Base-by-base conservation (phyloP, 1,140 invertebrate species). In the Drosophila ohnishii region DNA sequence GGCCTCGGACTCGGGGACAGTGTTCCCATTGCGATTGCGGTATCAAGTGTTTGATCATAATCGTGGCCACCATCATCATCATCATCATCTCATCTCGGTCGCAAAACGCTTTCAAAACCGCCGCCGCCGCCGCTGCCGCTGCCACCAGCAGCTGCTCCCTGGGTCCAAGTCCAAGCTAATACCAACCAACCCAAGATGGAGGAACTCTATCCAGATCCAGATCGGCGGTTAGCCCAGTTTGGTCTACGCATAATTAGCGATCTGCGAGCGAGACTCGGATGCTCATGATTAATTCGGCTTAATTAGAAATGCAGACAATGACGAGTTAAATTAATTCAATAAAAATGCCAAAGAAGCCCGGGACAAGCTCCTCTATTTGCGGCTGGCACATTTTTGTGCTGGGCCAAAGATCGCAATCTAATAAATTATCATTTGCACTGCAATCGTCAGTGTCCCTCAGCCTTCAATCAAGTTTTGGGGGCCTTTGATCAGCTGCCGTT, bases 391-490 rank as follows among this genome's bases (percentile, higher is more conserved):
- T 78, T 80, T 79, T 69, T 80, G 69, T 58, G 50, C 57, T 64
- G 45, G 35, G 75, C 65, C 67, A 79, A 73, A 82, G 84, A 87
- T 87, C 77, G 65, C 84, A 78, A 87, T 87, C 84, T 87, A 87
- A 87, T 87, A 87, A 87, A 87, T 87, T 87, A 87, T 87, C 84
- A 87, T 88, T 88, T 88, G 84, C 77, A 84, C 84, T 84, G 83
- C 84, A 88, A 84, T 88, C 84, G 77, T 84, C 84, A 88, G 74
- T 74, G 82, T 74, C 71, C 83, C 55, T 75, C 60, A 71, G 72
- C 66, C 80, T 82, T 87, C 82, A 86, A 87, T 86, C 82, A 86
- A 82, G 66, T 82, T 72, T 55, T 82, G 71, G 66, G 75, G 45
- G 79, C 79, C 83, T 86, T 86, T 86, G 83, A 86, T 86, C 83